Evolutionary conservation across 2,888 invertebrate species (phyloP), one percentile per base, ranked within the genome.

Genomic region (Tupiocoris notatus): DNA sequence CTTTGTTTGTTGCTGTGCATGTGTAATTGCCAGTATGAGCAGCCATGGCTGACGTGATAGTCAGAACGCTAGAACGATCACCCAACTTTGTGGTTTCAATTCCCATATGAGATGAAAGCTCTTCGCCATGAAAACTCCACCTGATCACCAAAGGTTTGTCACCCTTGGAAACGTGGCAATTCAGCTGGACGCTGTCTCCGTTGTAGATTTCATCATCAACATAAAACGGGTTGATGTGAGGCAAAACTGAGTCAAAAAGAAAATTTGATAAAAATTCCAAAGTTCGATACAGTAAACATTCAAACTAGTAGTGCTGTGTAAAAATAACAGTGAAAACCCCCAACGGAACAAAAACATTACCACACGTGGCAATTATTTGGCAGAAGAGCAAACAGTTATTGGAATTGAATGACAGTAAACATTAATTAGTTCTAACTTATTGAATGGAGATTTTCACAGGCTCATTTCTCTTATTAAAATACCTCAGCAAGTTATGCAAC

Each of bases 1-100:
- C 92, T 82, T 84, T 86, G 85, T 93, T 93, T 80, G 86, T 87
- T 22, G 92, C 93, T 71, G 89, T 87, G 83, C 93, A 93, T 59
- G 91, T 91, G 82, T 92, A 93, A 83, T 89, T 87, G 77, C 92
- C 92, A 80, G 89, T 89, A 83, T 92, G 91, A 75, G 87, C 86
- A 59, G 89, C 89, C 77, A 88, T 88, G 61, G 91, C 87, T 16
- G 90, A 87, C 80, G 89, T 88, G 79, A 92, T 90, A 80, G 88
- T 88, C 81, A 90, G 83, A 62, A 84, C 80, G 78, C 83, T 84
- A 12, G 82, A 80, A 71, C 81, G 80, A 65, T 81, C 81, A 9
- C 82, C 82, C 54, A 82, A 68, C 67, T 80, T 81, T 17, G 80
- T 81, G 3, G 81, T 83, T 62, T 83, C 82, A 58, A 84, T 83